Conservation (phyloP, 2,797 vertebrate species). For the Sebastes cheni region DNA sequence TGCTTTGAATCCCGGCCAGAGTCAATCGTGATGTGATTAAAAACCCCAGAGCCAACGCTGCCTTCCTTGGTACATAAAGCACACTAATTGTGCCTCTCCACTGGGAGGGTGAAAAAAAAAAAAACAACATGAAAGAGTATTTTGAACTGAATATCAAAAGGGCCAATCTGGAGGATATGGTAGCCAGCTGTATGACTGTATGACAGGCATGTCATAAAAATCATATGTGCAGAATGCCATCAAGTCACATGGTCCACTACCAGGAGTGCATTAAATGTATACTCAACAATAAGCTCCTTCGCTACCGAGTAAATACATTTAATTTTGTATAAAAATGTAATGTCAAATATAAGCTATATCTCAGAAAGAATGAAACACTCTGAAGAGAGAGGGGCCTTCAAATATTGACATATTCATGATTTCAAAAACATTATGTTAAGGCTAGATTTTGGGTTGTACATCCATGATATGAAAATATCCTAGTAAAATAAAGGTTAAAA, state of each 20-base stretch:
- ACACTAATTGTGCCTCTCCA: constrained; percentile 56
- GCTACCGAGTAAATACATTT: not conserved
- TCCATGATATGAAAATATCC: not conserved
- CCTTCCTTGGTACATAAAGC: constrained; percentile 44
- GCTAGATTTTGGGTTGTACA: not conserved
- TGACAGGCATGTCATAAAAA: constrained; percentile 45
- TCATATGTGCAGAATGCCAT: constrained; percentile 3
- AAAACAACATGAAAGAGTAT: constrained; percentile 46
- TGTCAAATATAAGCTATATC: not conserved
- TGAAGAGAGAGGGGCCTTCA: not conserved
- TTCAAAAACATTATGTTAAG: constrained; percentile 5
- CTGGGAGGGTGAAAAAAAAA: not conserved
- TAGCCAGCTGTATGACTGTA: constrained; percentile 50
- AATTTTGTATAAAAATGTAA: not conserved
- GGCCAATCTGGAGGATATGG: constrained; percentile 29
- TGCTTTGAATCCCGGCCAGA: constrained; percentile 72
- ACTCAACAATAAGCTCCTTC: not conserved
- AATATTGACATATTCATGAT: not conserved
- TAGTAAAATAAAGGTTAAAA: not conserved
- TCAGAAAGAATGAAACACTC: constrained; percentile 1
- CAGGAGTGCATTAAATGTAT: not conserved
- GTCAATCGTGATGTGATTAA: constrained; percentile 74
- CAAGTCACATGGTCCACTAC: not conserved
- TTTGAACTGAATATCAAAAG: constrained; percentile 73
- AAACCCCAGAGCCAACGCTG: constrained; percentile 45